phyloP scores from a whole-genome alignment of 2,888 invertebrate genomes.

The Adelognathus sp. region DNA sequence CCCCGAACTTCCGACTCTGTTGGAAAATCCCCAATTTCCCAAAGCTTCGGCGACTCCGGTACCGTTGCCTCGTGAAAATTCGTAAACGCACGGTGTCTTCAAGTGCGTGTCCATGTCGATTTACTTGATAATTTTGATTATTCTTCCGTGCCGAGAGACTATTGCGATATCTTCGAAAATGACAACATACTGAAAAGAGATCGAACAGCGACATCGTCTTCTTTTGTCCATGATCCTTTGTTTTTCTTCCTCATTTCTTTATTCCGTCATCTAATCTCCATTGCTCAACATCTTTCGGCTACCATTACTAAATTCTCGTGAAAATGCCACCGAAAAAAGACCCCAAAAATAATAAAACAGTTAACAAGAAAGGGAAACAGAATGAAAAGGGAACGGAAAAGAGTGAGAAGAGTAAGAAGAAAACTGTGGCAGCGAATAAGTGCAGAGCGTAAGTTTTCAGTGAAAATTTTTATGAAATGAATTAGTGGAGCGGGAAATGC shows the following conservation, averaged over 20 bases:
- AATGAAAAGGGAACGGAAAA: background rate
- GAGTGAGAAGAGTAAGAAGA: background rate
- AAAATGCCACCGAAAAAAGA: conserved; percentile 25
- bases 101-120: conserved; percentile 46
- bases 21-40: conserved; percentile 78
- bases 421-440: background rate
- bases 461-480: background rate
- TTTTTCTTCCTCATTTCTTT: background rate
- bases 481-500: background rate
- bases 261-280: background rate
- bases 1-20: conserved; percentile 67
- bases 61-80: conserved; percentile 70
- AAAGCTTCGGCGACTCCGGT: conserved; percentile 74
- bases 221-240: background rate
- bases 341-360: background rate
- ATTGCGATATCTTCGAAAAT: background rate
- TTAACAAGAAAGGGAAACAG: background rate
- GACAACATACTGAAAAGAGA: background rate
- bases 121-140: conserved; percentile 27
- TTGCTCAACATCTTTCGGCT: background rate
- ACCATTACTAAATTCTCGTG: background rate
- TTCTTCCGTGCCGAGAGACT: background rate
- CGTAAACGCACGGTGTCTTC: conserved; percentile 64
- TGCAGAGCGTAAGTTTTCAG: conserved; percentile 4
- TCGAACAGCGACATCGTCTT: background rate